A percentile compares a stretch with the other conserved stretches of the same genome.
Conservation (phyloP, 2,888 invertebrate species). For the Congeria kusceri region DNA sequence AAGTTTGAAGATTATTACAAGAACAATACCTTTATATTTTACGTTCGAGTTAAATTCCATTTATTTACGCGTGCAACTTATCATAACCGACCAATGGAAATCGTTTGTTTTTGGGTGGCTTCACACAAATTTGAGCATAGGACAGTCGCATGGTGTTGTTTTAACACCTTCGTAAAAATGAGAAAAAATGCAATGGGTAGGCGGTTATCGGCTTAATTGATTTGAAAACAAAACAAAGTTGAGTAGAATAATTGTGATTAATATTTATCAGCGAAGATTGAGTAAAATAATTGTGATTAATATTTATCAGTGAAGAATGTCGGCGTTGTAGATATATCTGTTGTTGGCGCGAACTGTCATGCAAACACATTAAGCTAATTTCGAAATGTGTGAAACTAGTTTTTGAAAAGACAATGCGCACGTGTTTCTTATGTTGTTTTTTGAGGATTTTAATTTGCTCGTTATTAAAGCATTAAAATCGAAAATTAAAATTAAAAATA, state of each 20-base stretch:
- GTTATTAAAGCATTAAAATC: too few species aligned
- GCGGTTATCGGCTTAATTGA: not conserved
- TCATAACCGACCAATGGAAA: not conserved
- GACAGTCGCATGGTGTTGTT: not conserved
- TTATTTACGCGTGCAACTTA: too few species aligned
- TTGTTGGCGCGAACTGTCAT: not conserved
- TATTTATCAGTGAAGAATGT: constrained; percentile 17
- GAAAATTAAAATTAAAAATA: too few species aligned
- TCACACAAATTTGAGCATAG: not conserved
- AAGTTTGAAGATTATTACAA: too few species aligned
- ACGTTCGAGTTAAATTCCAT: too few species aligned
- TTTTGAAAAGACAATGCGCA: too few species aligned
- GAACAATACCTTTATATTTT: too few species aligned
- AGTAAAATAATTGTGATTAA: constrained; percentile 27
- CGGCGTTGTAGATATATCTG: constrained; percentile 25
- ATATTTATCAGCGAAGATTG: not conserved
- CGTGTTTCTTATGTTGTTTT: too few species aligned
- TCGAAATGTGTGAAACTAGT: too few species aligned
- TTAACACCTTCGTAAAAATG: not conserved
- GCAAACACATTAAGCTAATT: too few species aligned
- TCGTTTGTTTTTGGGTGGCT: not conserved
- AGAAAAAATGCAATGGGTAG: not conserved
- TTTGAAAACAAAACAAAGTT: constrained; percentile 7
- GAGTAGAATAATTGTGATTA: constrained; percentile 27
- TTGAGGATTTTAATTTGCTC: too few species aligned